Conservation (phyloP, 1,140 invertebrate species). For the Dendrolimus kikuchii region DNA sequence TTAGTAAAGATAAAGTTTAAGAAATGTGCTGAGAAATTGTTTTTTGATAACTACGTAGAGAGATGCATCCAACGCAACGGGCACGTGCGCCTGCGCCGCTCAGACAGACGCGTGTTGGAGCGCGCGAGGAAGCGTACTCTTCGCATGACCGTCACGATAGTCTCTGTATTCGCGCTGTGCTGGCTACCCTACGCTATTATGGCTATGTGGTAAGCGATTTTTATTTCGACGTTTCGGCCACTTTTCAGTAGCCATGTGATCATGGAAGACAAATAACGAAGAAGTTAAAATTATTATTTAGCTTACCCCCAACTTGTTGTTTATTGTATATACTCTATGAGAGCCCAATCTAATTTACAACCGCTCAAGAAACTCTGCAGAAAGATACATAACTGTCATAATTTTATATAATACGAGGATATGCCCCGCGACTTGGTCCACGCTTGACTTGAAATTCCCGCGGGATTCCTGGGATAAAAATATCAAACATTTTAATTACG, state of each 20-base stretch:
- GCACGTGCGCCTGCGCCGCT: conserved; percentile 72
- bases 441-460: no score
- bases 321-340: no score
- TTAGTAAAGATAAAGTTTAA: no score
- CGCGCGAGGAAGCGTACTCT: conserved; percentile 81
- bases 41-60: conserved; percentile 18
- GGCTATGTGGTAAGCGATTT: conserved; percentile 73
- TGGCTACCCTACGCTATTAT: conserved; percentile 88
- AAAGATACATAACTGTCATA: no score
- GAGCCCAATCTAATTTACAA: no score
- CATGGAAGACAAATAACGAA: background rate
- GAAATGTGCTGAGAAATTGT: background rate
- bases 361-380: no score
- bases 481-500: no score
- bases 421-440: no score
- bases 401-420: no score
- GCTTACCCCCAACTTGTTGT: no score
- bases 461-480: no score
- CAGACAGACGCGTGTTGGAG: conserved; percentile 79
- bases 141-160: conserved; percentile 87
- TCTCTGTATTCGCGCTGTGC: conserved; percentile 83
- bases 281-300: no score
- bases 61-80: conserved; percentile 22
- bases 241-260: conserved; percentile 54
- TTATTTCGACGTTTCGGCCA: background rate